Conservation (phyloP, 2,113 vertebrate species). For the Lycaon pictus region DNA sequence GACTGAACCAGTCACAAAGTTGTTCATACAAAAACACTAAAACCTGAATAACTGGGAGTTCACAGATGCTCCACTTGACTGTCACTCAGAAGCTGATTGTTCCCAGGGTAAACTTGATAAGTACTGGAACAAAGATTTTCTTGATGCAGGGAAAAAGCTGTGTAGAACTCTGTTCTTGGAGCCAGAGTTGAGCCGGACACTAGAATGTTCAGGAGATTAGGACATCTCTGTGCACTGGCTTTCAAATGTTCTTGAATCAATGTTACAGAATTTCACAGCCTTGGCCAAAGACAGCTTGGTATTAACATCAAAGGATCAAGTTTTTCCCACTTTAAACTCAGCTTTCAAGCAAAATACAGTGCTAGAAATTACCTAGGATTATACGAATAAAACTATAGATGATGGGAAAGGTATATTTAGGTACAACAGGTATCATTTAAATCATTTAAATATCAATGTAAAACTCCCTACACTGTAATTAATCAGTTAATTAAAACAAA, state of each 20-base stretch:
- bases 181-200: slow-evolving; percentile 74
- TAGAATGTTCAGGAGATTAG: slow-evolving; percentile 71
- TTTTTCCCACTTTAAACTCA: slow-evolving; percentile 52
- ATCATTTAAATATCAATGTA: not conserved
- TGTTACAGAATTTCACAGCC: slow-evolving; percentile 58
- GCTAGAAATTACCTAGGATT: slow-evolving; percentile 33
- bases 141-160: slow-evolving; percentile 68
- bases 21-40: slow-evolving; percentile 43
- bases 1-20: not conserved
- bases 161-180: slow-evolving; percentile 75
- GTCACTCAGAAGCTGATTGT: slow-evolving; percentile 76
- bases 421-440: not conserved
- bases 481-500: slow-evolving; percentile 43
- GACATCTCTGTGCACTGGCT: slow-evolving; percentile 68
- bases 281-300: slow-evolving; percentile 54
- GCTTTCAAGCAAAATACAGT: slow-evolving; percentile 56
- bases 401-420: not conserved
- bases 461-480: slow-evolving; percentile 17
- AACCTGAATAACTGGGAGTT: slow-evolving; percentile 55
- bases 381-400: slow-evolving; percentile 13
- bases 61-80: slow-evolving; percentile 68
- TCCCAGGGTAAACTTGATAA: slow-evolving; percentile 71
- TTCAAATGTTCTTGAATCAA: slow-evolving; percentile 73
- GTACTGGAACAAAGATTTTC: slow-evolving; percentile 71
- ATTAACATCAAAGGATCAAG: slow-evolving; percentile 64